Evolutionary conservation across 2,113 vertebrate species (phyloP).

Genomic region (Perca flavescens): DNA sequence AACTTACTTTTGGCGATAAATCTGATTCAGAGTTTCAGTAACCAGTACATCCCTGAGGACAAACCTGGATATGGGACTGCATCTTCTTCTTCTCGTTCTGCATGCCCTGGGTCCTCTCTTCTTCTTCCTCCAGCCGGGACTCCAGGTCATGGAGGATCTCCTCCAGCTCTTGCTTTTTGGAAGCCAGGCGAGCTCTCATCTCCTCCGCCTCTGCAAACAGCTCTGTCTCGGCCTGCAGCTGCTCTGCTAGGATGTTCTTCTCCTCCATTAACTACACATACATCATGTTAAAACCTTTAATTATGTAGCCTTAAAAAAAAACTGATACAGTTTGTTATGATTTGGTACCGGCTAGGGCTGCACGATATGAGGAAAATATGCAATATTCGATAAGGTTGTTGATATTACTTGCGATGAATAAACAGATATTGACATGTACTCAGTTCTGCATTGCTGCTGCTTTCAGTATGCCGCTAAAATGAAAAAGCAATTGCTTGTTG

Average conservation of each 20-base stretch:
- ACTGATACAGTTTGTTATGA: neutral
- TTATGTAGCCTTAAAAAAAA: neutral
- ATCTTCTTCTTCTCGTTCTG: slow-evolving; percentile 99
- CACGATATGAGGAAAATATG: too few relatives aligned
- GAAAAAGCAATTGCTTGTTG: too few relatives aligned
- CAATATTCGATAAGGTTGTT: too few relatives aligned
- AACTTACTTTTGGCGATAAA: too few relatives aligned
- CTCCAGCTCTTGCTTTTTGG: slow-evolving; percentile 97
- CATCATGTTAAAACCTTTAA: neutral
- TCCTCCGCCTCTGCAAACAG: slow-evolving; percentile 98
- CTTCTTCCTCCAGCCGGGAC: slow-evolving; percentile 97
- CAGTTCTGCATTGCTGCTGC: too few relatives aligned
- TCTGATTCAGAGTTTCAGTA: neutral
- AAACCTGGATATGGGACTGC: slow-evolving; percentile 96
- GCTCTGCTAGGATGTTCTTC: slow-evolving; percentile 98
- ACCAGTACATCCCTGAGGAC: neutral
- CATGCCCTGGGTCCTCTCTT: slow-evolving; percentile 92
- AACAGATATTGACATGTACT: too few relatives aligned
- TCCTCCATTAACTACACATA: slow-evolving; percentile 89
- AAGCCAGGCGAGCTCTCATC: slow-evolving; percentile 96
- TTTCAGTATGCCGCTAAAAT: too few relatives aligned
- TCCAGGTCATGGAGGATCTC: slow-evolving; percentile 98
- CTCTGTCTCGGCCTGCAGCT: slow-evolving; percentile 97
- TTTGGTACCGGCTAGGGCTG: neutral
- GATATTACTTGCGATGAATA: too few relatives aligned